phyloP scores from a whole-genome alignment of 1,140 invertebrate genomes.

The Condylostylus longicornis region DNA sequence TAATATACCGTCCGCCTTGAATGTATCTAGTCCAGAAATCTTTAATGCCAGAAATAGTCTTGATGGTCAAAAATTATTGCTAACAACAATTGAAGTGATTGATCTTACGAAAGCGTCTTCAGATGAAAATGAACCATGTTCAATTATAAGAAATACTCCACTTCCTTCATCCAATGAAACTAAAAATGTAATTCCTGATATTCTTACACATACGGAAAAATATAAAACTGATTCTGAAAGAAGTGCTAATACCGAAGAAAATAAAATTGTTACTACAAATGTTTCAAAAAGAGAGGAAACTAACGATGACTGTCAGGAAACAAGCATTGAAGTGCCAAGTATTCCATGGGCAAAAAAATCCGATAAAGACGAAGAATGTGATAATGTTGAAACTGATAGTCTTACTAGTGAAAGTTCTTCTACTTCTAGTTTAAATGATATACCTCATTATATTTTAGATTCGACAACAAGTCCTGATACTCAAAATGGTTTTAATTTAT shows the following conservation, averaged over 20 bases:
- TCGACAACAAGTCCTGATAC: slow-evolving; percentile 32
- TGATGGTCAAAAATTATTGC: background rate
- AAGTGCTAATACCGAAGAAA: slow-evolving; percentile 4
- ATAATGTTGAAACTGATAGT: slow-evolving; percentile 13
- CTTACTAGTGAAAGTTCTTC: slow-evolving; percentile 22
- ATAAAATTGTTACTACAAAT: too few relatives aligned
- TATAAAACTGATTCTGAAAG: slow-evolving; percentile 12
- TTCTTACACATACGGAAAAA: slow-evolving; percentile 20
- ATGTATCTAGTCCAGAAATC: slow-evolving; percentile 11
- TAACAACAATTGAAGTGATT: slow-evolving; percentile 18
- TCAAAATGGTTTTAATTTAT: too few relatives aligned
- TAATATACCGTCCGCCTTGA: slow-evolving; percentile 16
- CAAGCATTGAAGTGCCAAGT: slow-evolving; percentile 40
- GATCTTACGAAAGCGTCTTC: slow-evolving; percentile 14
- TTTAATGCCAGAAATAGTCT: slow-evolving; percentile 5
- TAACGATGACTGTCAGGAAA: slow-evolving; percentile 46
- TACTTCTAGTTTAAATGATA: slow-evolving; percentile 28
- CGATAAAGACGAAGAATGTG: slow-evolving; percentile 17
- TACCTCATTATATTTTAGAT: slow-evolving; percentile 30
- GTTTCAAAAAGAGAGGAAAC: too few relatives aligned
- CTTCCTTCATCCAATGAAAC: slow-evolving; percentile 28
- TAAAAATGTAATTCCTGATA: slow-evolving; percentile 25
- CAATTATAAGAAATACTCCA: slow-evolving; percentile 3
- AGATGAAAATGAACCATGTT: slow-evolving; percentile 4
- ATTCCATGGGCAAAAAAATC: slow-evolving; percentile 42